Base-by-base conservation (phyloP, 2,888 invertebrate genomes). In the Pseudeuparius sepicola region DNA sequence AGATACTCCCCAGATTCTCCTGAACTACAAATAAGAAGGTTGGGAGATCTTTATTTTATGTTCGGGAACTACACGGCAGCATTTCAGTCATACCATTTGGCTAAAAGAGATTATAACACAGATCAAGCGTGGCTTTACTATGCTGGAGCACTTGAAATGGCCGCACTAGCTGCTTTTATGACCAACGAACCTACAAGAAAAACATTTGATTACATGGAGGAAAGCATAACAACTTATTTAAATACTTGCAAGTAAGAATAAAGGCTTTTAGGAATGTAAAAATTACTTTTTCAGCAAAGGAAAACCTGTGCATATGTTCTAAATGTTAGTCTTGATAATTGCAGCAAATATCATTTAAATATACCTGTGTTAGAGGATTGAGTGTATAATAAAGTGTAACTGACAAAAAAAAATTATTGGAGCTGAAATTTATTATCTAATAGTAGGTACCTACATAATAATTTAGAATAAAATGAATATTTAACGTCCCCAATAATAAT, bases 101-200 rank as follows among this genome's bases (percentile, higher is more conserved):
- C 93, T n/a, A 97, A 97, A 64, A 75, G 93, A 33, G 98, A 98
- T 60, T 97, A 97, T 60, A 87, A 86, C 56, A 85, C 85, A 2
- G 97, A 98, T 59, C 88, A 92, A 47, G 97, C 97, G 1, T 96
- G 94, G 94, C 71, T 94, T 15, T 88, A 96, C 60, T 94, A 87
- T 62, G 94, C 97, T 1, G 93, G 96, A 6, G 93, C 97, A 4
- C 66, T 94, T 30, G 94, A 93, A 68, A 94, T 96, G 94, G 93
- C 94, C 4, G 87, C 88, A 7, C 62, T 96, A 15, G 80, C 92
- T 35, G 85, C 89, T 2, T 93, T 89, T 55, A 86, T 93, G 85
- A 75, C 81, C 35, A 80, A 80, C 16, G 85, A 85, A 44, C 70
- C 78, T 4, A 77, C 73, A 42, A 69, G 78, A 26, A 87, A 87